Base-by-base conservation (phyloP, 1,140 invertebrate species). In the Aphidius gifuensis region DNA sequence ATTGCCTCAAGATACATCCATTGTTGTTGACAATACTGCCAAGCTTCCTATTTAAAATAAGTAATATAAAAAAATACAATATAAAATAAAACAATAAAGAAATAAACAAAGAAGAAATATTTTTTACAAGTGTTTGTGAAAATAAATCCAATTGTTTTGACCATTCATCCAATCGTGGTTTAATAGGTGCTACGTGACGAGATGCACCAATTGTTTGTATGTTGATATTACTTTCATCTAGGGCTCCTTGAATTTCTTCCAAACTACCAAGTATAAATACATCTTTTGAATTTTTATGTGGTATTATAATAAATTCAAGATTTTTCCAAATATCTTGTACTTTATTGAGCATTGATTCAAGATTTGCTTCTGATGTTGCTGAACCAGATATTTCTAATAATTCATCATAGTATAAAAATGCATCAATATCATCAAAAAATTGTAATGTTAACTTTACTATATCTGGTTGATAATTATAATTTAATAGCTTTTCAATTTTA, bases 1-100 rank as follows among this genome's bases (percentile, higher is more conserved):
- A 95, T 94, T 5, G 92, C 89, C 74, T 94, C 91, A 50, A 94
- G 77, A 69, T 95, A 94, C 5, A 94, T 82, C 92, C 92, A 95
- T 49, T 89, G 90, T 68, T 89, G 87, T 73, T 94, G 92, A 68
- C 91, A 93, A 44, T 83, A 84, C 69, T 87, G 84, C 92, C 92
- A 94, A 73, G 90, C 90, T 74, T 94, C 92, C 91, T 90, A 69
- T 46, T 79, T 65, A 32, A 45, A 48, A 59, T 50, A 62, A 62
- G n/a, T n/a, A 45, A 49, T 50, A 59, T 62, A 60, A 66, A 42
- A 64, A 40, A 46, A 58, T 51, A 11, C 2, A 45, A 50, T 45
- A 46, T 64, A 43, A 16, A 48, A 46, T 49, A 16, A 16, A 16
- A 16, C 16, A 16, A 16, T 16, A 16, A 16, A 16, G 16, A 16